phyloP scores from a whole-genome alignment of 2,888 invertebrate genomes.

The Meteorus cinctellus region DNA sequence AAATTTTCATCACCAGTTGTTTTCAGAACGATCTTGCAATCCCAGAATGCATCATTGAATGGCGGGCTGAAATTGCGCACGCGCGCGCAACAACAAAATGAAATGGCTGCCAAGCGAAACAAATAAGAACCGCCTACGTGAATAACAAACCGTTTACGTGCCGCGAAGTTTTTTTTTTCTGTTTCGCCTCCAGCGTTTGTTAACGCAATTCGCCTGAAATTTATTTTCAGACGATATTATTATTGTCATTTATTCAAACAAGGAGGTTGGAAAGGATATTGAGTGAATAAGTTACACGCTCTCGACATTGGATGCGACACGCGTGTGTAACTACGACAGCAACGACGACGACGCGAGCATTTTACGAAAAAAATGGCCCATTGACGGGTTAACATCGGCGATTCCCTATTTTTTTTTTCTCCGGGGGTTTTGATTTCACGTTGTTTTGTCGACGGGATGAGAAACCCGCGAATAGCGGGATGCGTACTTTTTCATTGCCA shows the following conservation, averaged over 20 bases:
- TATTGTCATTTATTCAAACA: not conserved
- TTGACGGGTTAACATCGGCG: constrained; percentile 14
- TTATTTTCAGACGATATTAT: not conserved
- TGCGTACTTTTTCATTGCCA: constrained; percentile 44
- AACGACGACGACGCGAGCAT: constrained; percentile 33
- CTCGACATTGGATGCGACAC: constrained; percentile 35
- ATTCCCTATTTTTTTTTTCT: not conserved
- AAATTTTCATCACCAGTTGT: not conserved
- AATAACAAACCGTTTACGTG: constrained; percentile 62
- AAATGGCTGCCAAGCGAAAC: constrained; percentile 66
- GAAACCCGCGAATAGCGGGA: constrained; percentile 49
- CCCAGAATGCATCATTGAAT: constrained; percentile 37
- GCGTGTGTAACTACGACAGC: constrained; percentile 40
- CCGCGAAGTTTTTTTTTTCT: constrained; percentile 40
- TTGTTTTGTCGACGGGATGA: constrained; percentile 21
- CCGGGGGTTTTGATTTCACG: not conserved
- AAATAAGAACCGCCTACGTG: constrained; percentile 64
- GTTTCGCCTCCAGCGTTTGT: not conserved
- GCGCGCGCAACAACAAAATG: constrained; percentile 64
- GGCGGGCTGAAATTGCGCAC: constrained; percentile 51
- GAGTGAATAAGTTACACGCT: not conserved
- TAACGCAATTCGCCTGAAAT: constrained; percentile 6
- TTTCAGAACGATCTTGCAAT: not conserved
- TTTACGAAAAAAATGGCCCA: constrained; percentile 16
- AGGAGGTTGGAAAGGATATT: not conserved